Conservation (phyloP, 1,140 invertebrate species). For the Radopholus similis region DNA sequence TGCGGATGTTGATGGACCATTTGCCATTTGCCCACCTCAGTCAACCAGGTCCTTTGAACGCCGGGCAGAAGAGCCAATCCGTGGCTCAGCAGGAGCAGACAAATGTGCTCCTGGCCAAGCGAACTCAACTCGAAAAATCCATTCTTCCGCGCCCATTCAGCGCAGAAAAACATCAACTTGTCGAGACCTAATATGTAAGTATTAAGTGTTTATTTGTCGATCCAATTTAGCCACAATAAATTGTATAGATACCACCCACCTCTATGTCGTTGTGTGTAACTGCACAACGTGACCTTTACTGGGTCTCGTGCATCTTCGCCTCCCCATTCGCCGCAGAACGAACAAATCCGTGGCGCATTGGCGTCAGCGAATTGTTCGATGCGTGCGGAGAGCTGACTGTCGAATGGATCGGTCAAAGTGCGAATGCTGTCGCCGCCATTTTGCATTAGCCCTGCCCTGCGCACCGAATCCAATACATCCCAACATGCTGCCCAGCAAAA, state of each 20-base stretch:
- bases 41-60: not conserved
- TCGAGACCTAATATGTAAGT: conserved; percentile 17
- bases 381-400: conserved; percentile 11
- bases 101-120: conserved; percentile 20
- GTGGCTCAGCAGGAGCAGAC: conserved; percentile 1
- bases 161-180: conserved; percentile 25
- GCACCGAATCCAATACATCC: conserved; percentile 30
- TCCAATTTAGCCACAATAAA: not conserved
- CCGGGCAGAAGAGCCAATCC: conserved; percentile 1
- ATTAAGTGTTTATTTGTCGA: not conserved
- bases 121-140: conserved; percentile 9
- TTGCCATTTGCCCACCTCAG: too few relatives aligned
- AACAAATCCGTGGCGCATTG: not conserved
- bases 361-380: conserved; percentile 7
- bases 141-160: conserved; percentile 10
- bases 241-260: not conserved
- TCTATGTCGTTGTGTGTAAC: not conserved
- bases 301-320: not conserved
- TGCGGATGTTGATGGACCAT: not conserved
- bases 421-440: not conserved
- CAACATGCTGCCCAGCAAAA: conserved; percentile 39
- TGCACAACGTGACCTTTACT: not conserved
- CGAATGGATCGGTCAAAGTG: conserved; percentile 27
- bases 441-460: not conserved
- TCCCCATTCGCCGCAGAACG: not conserved